phyloP scores from a whole-genome alignment of 2,888 invertebrate species.

The Megaustenia siamemsis region DNA sequence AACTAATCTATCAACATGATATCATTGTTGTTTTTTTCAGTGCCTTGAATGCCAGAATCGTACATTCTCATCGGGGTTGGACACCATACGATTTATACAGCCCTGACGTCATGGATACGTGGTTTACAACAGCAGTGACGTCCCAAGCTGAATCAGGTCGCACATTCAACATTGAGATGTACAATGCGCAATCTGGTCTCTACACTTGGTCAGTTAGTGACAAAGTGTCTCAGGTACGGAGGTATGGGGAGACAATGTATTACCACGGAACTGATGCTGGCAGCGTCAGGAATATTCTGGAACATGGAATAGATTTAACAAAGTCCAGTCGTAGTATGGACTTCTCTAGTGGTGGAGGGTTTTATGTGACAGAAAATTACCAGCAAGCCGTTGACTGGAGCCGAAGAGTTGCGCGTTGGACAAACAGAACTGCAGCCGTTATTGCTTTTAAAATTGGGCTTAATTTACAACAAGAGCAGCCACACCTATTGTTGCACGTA shows the following conservation, averaged over 20 bases:
- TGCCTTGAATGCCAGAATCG: too few species aligned
- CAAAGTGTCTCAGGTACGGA: background rate
- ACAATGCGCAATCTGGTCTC: background rate
- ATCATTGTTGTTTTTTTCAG: too few species aligned
- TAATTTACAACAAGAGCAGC: background rate
- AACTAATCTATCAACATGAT: too few species aligned
- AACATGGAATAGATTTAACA: constrained; percentile 11
- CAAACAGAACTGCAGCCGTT: background rate
- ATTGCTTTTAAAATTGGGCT: constrained; percentile 12
- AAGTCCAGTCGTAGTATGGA: background rate
- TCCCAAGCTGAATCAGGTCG: too few species aligned
- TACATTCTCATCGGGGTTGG: too few species aligned
- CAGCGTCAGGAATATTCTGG: background rate
- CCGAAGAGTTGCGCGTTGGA: background rate
- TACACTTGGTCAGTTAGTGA: too few species aligned
- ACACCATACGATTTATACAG: too few species aligned
- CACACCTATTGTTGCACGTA: background rate
- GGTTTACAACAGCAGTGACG: background rate
- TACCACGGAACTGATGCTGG: background rate
- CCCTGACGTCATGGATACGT: background rate
- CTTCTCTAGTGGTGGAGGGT: constrained; percentile 6
- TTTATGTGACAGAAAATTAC: constrained; percentile 23
- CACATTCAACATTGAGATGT: background rate
- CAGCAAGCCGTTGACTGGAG: constrained; percentile 5
- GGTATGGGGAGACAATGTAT: background rate